Percentiles rank a stretch among this genome's conserved stretches.
Evolutionary conservation across 1,140 invertebrate genomes (phyloP).

Genomic region (Sitobion miscanthi): DNA sequence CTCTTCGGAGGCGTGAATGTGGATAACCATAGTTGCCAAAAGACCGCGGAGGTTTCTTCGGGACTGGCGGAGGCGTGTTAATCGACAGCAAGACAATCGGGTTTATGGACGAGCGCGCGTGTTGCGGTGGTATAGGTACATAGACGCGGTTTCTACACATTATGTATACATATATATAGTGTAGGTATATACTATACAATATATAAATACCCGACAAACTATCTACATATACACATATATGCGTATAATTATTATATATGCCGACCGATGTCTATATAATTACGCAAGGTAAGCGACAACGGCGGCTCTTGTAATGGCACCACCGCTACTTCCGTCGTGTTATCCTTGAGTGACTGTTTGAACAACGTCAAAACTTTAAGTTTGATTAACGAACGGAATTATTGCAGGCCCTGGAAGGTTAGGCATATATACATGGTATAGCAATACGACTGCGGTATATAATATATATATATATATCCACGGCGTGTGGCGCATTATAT

Average conservation of each 20-base stretch:
- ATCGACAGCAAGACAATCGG: not conserved
- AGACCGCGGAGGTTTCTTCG: not conserved
- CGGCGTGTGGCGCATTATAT: too few relatives aligned
- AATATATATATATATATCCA: not conserved
- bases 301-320: not conserved
- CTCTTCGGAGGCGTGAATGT: not conserved
- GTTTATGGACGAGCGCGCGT: not conserved
- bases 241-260: not conserved
- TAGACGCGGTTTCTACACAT: not conserved
- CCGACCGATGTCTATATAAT: not conserved
- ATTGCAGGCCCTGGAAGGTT: not conserved
- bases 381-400: constrained; percentile 15
- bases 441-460: not conserved
- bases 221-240: not conserved
- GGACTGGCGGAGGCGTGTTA: not conserved
- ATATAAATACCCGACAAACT: not conserved
- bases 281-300: not conserved
- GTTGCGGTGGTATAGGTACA: not conserved
- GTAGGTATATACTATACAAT: not conserved
- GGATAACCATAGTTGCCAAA: not conserved
- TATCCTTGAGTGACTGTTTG: not conserved
- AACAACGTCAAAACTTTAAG: constrained; percentile 37
- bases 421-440: not conserved
- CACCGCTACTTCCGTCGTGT: not conserved
- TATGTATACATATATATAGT: not conserved